Conservation (phyloP, 2,888 invertebrate species). For the Lepidochitona cinerea region DNA sequence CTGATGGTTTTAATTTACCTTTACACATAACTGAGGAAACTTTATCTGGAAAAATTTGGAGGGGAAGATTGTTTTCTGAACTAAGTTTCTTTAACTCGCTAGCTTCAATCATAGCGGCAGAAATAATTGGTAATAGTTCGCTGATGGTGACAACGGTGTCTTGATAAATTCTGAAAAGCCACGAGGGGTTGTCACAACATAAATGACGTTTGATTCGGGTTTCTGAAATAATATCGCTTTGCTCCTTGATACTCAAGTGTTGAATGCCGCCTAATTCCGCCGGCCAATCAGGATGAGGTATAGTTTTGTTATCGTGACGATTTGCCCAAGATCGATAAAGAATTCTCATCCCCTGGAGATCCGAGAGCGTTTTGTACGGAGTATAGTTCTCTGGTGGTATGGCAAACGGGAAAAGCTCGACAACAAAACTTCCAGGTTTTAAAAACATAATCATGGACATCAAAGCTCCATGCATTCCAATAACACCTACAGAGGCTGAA, state of each 20-base stretch:
- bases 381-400: constrained; percentile 71
- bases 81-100: background rate
- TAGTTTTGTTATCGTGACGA: constrained; percentile 52
- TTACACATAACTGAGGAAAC: constrained; percentile 31
- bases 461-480: constrained; percentile 73
- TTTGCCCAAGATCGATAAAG: constrained; percentile 72
- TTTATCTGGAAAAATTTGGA: constrained; percentile 25
- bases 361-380: constrained; percentile 70
- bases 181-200: constrained; percentile 73
- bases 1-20: constrained; percentile 4
- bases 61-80: background rate
- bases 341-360: constrained; percentile 62
- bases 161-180: constrained; percentile 74
- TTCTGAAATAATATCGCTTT: constrained; percentile 56
- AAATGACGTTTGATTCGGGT: constrained; percentile 68
- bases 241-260: constrained; percentile 64
- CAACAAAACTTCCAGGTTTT: constrained; percentile 62
- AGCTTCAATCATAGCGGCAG: constrained; percentile 24
- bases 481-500: constrained; percentile 53
- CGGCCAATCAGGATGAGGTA: constrained; percentile 68
- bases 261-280: constrained; percentile 69
- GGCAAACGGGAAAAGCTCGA: constrained; percentile 74
- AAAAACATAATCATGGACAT: constrained; percentile 71
- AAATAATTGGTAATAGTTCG: constrained; percentile 40
- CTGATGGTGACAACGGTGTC: constrained; percentile 71